These are phyloP conservation scores for Halcyon smyrnensis DNA, from an alignment of 2,797 vertebrate species.

Conservation along the genomic window DNA sequence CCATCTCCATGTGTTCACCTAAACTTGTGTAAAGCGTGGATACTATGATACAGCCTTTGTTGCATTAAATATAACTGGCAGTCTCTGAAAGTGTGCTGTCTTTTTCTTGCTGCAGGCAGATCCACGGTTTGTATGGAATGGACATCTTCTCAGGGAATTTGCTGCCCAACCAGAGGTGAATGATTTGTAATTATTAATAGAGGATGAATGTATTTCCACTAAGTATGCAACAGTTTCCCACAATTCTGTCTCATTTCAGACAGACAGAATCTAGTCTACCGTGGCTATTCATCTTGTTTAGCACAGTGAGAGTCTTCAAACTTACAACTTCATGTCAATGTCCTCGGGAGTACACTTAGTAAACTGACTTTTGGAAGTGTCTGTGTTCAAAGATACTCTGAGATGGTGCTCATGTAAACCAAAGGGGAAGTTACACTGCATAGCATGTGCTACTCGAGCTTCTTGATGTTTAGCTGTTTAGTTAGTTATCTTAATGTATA, in stretches of 20 bases:
- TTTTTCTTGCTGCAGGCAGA: constrained; percentile 85
- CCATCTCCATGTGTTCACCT: background rate
- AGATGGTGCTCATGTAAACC: background rate
- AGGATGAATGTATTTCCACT: background rate
- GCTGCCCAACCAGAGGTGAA: constrained; percentile 92
- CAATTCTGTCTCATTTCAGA: background rate
- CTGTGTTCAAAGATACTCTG: background rate
- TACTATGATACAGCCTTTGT: background rate
- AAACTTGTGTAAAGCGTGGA: background rate
- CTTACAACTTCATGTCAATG: background rate
- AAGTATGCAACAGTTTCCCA: background rate
- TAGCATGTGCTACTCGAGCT: background rate
- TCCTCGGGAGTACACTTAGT: background rate
- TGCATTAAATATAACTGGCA: background rate
- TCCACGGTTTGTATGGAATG: constrained; percentile 96
- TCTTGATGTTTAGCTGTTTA: background rate
- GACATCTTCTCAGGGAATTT: constrained; percentile 92
- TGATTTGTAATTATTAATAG: background rate
- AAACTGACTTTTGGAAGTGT: background rate
- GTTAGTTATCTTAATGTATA: background rate
- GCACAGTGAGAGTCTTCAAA: background rate
- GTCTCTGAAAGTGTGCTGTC: background rate
- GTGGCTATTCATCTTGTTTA: background rate
- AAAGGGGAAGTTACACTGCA: background rate
- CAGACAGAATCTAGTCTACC: background rate